Base-by-base conservation (phyloP, 64 coral and sea anemone species). In the Stichodactyla mertensii region DNA sequence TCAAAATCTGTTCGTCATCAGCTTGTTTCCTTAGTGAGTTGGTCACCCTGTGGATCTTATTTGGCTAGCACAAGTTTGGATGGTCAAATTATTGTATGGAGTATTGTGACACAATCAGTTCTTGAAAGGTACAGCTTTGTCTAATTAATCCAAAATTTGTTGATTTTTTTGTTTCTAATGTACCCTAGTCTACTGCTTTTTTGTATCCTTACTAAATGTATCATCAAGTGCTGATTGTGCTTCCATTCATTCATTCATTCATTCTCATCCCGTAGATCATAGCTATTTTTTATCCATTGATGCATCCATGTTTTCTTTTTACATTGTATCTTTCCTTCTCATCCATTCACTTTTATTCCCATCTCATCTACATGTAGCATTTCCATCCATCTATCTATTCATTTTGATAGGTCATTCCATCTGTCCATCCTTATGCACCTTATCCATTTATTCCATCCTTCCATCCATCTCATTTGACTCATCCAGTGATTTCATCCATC, bases 71-170 rank as follows among this genome's bases (percentile, higher is more conserved):
- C 90, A 10, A 93, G 97, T 82, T 64, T 95, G 77, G 87, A 93
- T 92, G 97, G 97, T 77, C 92, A 95, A 54, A 99, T 99, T 10
- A 88, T 99, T 59, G 88, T 95, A 61, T 99, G 97, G 97, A 95
- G 52, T 83, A 45, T 99, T 77, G 71, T 82, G 16, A 64, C 70
- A 10, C 81, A 90, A 79, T 79, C 56, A 54, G 77, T 92, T n/a
- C 83, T 95, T 51, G 97, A 99, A 88, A 99, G 89, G 97, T 99
- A 78, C 51, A 58, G 8, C 14, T 58, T 58, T 58, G 9, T 45
- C 36, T 45, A 45, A 45, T 45, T 45, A 45, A 45, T 45, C 36
- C 36, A 3, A 45, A 45, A 45, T 45, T 45, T 45, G 36, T 45
- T 2, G 36, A 45, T 45, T 45, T 45, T 45, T 45, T 45, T 45